Conservation (phyloP, 2,113 vertebrate genomes). For the Sprattus sprattus region DNA sequence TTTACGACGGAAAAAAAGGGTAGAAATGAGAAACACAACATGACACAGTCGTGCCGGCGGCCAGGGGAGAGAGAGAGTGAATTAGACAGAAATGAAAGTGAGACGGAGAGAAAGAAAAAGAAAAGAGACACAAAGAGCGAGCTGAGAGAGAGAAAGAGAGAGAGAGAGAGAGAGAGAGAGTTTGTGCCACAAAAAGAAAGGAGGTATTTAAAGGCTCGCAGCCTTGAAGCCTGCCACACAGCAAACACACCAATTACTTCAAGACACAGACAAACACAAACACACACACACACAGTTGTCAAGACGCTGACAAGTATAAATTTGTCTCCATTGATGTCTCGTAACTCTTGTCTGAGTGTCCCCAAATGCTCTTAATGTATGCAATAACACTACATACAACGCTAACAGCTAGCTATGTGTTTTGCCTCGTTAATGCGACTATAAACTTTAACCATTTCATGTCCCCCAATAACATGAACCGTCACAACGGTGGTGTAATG, state of each 20-base stretch:
- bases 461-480: background rate
- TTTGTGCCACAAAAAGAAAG: background rate
- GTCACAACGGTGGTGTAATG: background rate
- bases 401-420: background rate
- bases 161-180: slow-evolving; percentile 9
- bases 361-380: background rate
- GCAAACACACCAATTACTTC: slow-evolving; percentile 64
- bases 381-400: background rate
- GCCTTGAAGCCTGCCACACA: slow-evolving; percentile 57
- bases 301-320: slow-evolving; percentile 17
- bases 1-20: slow-evolving; percentile 67
- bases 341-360: background rate
- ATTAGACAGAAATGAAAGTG: slow-evolving; percentile 6
- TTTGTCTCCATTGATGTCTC: slow-evolving; percentile 1
- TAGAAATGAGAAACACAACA: slow-evolving; percentile 36
- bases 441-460: slow-evolving; percentile 17
- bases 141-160: slow-evolving; percentile 37
- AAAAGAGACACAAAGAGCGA: background rate
- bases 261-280: slow-evolving; percentile 44
- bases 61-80: slow-evolving; percentile 40
- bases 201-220: slow-evolving; percentile 55
- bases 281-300: slow-evolving; percentile 31
- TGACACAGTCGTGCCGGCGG: slow-evolving; percentile 45
- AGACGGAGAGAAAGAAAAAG: background rate
- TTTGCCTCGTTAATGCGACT: slow-evolving; percentile 1